A percentile compares a stretch with the other conserved stretches of the same genome.
Evolutionary conservation across 2,888 invertebrate species (phyloP).

Genomic region (Plagiodera versicolora): DNA sequence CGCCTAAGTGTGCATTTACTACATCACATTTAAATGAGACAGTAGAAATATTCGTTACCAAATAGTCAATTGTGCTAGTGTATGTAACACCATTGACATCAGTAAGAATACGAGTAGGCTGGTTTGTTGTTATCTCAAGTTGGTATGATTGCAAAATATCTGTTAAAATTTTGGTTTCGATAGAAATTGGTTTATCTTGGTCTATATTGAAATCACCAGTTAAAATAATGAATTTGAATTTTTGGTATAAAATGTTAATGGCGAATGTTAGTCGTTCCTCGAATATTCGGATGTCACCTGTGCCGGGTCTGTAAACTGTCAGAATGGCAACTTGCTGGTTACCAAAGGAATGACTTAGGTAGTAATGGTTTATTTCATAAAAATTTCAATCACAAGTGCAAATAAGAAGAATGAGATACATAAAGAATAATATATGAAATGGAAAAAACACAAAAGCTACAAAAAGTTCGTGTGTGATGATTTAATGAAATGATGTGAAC

Average conservation of each 20-base stretch:
- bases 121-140: constrained; percentile 3
- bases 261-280: constrained; percentile 2
- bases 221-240: neutral
- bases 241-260: neutral
- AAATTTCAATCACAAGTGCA: too few relatives aligned
- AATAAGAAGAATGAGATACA: too few relatives aligned
- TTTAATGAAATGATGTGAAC: too few relatives aligned
- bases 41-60: neutral
- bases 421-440: too few relatives aligned
- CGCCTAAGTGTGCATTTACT: neutral
- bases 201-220: constrained; percentile 5
- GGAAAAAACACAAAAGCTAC: too few relatives aligned
- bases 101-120: neutral
- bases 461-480: too few relatives aligned
- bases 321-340: constrained; percentile 8
- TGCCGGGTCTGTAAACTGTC: constrained; percentile 3
- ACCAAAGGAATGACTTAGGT: neutral
- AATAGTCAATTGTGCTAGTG: constrained; percentile 2
- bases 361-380: too few relatives aligned
- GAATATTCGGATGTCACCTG: constrained; percentile 4
- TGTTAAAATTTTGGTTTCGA: constrained; percentile 1
- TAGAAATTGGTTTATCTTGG: constrained; percentile 1
- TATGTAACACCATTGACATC: neutral
- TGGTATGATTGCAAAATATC: constrained; percentile 3
- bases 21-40: neutral